Evolutionary conservation across 2,113 vertebrate genomes (phyloP), one percentile per base, ranked within the genome.

Genomic region (Mionectes macconnelli): DNA sequence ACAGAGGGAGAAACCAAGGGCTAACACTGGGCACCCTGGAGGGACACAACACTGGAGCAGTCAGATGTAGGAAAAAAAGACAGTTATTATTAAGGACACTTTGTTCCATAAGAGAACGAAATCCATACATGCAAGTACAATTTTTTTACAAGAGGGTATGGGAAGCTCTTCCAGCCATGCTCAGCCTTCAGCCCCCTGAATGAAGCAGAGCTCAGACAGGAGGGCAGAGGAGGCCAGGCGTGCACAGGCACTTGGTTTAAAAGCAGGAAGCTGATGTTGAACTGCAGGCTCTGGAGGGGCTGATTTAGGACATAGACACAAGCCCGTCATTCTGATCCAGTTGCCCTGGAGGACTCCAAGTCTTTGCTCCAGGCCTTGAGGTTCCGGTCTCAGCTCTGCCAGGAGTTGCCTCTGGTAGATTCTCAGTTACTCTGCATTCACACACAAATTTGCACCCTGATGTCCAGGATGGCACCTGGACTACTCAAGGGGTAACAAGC

Each of bases 231-330:
- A 7, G 23, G 57, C 37, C 76, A 73, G 67, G 59, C 72, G 31
- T 3, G 24, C 62, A 53, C 44, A 49, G 19, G 8, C 3, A 0
- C 73, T 67, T 31, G 12, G 13, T 86, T 84, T 37, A 73, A 47
- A 70, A 84, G 76, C 15, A 14, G 52, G 31, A 81, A 74, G 3
- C 53, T 74, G 53, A 57, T 6, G 8, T 9, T 24, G 40, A 86
- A 63, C 24, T 45, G 40, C 1, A 22, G 72, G 72, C 53, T 84
- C 53, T 1, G 2, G 59, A 53, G 56, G 14, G 35, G 18, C 59
- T 83, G 31, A 8, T 14, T 74, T 69, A 0, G 0, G 60, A 49
- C 17, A 21, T 0, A 62, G 40, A 63, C 27, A 57, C 39, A 42
- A 57, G 14, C 5, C 56, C 25, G 25, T 64, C 2, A 0, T 24